Base-by-base conservation (phyloP, 2,113 vertebrate genomes). In the Leuciscus idus region DNA sequence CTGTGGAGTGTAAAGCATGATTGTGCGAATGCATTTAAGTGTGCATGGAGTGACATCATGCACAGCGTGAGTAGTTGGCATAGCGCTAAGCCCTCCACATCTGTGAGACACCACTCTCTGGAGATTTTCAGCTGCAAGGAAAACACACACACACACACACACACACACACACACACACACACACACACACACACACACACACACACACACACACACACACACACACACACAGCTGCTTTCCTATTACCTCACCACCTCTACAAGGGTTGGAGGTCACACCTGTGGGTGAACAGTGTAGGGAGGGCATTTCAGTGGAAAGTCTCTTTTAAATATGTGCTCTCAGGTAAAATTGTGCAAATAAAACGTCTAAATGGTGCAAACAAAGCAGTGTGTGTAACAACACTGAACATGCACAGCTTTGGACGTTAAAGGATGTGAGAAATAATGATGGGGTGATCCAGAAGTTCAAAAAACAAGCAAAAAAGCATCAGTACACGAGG, bases 241-340 rank as follows among this genome's bases (percentile, higher is more conserved):
- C 81, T 82, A 89, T 86, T 76, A 86, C 66, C 61, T 89, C 85
- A 87, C 26, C 61, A 62, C 19, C 8, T 85, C 78, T 87, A 70
- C 77, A 36, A n/a, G 33, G 10, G 48, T 46, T 81, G 43, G 75
- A 59, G 81, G 74, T 75, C 50, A 80, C 75, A 76, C 78, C 76
- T 81, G 68, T 0, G n/a, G 57, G 62, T 70, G 59, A 80, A 43
- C 6, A 4, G 0, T 43, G 77, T 11, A 76, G 62, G 50, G 75
- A 70, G 78, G 36, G 84, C 30, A 26, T 48, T 50, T 48, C 84
- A 28, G 28, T 33, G 81, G 77, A 72, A 26, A 11, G 68, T 50
- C 9, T 68, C 36, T 12, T 62, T 61, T 43, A 62, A 62, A 46
- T n/a, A 6, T 26, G 33, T 43, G 36, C 46, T 84, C 23, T 59